Evolutionary conservation across 2,888 invertebrate species (phyloP), one percentile per base, ranked within the genome.

Genomic region (Hoplodrina blanda): DNA sequence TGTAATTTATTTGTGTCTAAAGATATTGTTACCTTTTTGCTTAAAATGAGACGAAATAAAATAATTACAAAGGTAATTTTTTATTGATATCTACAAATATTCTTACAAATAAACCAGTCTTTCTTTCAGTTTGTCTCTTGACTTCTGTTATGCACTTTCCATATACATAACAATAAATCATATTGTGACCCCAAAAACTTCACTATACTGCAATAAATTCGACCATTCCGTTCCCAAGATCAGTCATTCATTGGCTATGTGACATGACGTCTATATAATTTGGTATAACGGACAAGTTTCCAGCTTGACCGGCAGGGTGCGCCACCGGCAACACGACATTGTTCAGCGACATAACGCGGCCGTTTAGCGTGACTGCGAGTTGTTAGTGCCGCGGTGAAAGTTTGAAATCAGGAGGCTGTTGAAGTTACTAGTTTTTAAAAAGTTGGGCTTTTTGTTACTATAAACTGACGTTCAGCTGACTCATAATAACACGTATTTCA

Each of bases 291-390:
- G 73, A 30, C 64, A 62, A 71, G 60, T 78, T 71, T 33, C 61
- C 72, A 60, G 62, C 1, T 4, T 15, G 55, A 17, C 49, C 62
- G 54, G 68, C 77, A 74, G 77, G 84, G 78, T 62, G 83, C 72
- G 84, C 87, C 80, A 82, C 74, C 41, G 78, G 81, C 83, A 44
- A 70, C 72, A 74, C 73, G 75, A 63, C 75, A 79, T 81, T 85
- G 82, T 85, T 76, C 84, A 79, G 79, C 70, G 87, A 85, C 75
- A 81, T 69, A 75, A 67, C 62, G 62, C 44, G 46, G 61, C 81
- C 78, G 82, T 76, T 87, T 85, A 85, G 75, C 72, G 69, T 80
- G 79, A 78, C 84, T 81, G 68, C 64, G 62, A 66, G 84, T 85
- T 80, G 83, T 87, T 87, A 86, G 56, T 85, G 89, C 75, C 63